Evolutionary conservation across 1,140 invertebrate genomes (phyloP), one percentile per base, ranked within the genome.

Genomic region (Heliconius nattereri): DNA sequence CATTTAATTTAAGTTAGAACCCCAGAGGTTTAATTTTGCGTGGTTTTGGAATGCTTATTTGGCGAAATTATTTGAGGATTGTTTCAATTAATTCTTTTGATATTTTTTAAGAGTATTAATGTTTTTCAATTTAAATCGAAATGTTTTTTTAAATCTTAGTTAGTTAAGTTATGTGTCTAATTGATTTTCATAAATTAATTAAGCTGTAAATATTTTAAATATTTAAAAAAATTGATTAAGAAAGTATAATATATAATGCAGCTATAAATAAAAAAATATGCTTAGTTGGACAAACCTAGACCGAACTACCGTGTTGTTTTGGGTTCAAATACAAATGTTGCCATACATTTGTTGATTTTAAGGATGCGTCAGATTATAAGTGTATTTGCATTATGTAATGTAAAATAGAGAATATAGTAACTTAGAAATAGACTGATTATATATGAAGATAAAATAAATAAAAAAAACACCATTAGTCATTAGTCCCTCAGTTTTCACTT

Each of bases 21-120:
- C 29, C 26, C 23, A 66, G 60, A 3, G 9, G 23, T 66, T 66
- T 66, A 1, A 16, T 66, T 16, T 66, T 66, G 57, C 60, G 76
- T n/a, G 74, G 76, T 75, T 78, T 83, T 83, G 83, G 78, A 80
- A 73, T 83, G 75, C 76, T 83, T 79, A 79, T 81, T 83, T 81
- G 70, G 75, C 71, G 60, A 78, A 85, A 85, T 78, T 83, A 78
- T 81, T 79, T 74, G 71, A 37, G 49, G 83, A 81, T 57, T 79
- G 70, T 81, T 79, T 85, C 75, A 83, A 78, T 79, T 83, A 83
- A 81, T 83, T 83, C 79, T 75, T 79, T 76, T 81, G 37, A 74
- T 75, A 70, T 79, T 40, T 52, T 79, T 81, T 52, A 74, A 75
- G 73, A 78, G 78, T 37, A 32, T 76, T 66, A 54, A 26, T 78